These are phyloP conservation scores for Margarornis squamiger DNA, from an alignment of 2,797 vertebrate species.

Conservation along the genomic window DNA sequence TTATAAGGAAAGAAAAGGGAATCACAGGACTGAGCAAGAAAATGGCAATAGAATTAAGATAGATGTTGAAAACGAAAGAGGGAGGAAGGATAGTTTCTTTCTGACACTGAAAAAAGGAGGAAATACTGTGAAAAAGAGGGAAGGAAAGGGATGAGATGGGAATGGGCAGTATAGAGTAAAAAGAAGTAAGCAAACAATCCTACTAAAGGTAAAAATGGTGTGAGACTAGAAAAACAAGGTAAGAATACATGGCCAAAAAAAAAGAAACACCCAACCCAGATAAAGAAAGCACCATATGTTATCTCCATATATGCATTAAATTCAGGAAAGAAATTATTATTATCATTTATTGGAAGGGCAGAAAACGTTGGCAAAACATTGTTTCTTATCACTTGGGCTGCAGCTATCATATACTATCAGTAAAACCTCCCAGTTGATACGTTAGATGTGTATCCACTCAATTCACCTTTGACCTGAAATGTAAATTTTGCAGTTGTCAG, in stretches of 20 bases:
- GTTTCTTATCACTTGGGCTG: not conserved
- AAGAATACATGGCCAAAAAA: not conserved
- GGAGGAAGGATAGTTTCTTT: not conserved
- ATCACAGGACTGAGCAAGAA: slow-evolving; percentile 1
- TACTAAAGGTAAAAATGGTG: not conserved
- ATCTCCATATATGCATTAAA: not conserved
- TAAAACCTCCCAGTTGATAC: not conserved
- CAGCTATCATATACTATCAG: not conserved
- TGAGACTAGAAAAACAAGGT: not conserved
- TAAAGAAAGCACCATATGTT: fast-evolving
- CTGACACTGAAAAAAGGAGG: not conserved
- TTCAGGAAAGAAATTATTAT: not conserved
- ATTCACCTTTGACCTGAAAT: not conserved
- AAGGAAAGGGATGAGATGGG: not conserved
- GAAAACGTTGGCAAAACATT: not conserved
- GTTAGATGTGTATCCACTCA: not conserved
- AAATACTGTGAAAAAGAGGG: not conserved
- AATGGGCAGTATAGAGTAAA: not conserved
- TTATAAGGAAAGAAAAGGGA: slow-evolving; percentile 24
- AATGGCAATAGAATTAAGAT: slow-evolving; percentile 10
- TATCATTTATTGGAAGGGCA: not conserved
- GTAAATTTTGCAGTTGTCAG: not conserved
- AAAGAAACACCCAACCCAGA: fast-evolving
- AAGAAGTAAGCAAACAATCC: not conserved
- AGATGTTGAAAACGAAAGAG: not conserved